Base-by-base conservation (phyloP, 2,888 invertebrate species). In the Anoncus sp. region DNA sequence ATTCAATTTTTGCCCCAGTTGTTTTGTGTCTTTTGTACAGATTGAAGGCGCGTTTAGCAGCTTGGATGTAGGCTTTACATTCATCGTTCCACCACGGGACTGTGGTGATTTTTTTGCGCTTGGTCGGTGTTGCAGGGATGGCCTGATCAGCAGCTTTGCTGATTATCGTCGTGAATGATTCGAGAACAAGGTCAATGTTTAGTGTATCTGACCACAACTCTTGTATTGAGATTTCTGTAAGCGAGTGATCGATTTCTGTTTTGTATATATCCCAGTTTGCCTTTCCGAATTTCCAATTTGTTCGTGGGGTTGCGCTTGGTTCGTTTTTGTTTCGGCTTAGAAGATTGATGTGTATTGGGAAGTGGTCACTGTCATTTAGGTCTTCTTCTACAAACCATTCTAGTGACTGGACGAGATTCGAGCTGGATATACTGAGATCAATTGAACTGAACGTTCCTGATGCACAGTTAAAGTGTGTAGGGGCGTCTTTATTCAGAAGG, bases 1-100 rank as follows among this genome's bases (percentile, higher is more conserved):
- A 77, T 16, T 73, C 43, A n/a, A n/a, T 31, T 55, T 55, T 55
- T n/a, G n/a, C 24, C n/a, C 31, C n/a, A 7, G 2, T 3, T 14
- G 31, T 31, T 55, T 3, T 5, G n/a, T 55, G 55, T 55, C 55
- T 5, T 31, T 55, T 55, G 55, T 31, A 55, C 3, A 14, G n/a
- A 16, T 55, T 31, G 27, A n/a, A 31, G 31, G 31, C 31, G 7
- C 7, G 55, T n/a, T 55, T 55, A 4, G 31, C 55, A 3, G 18
- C 49, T 49, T 20, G 5, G 5, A 5, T n/a, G n/a, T 5, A 5
- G 4, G 14, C 5, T 43, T 43, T n/a, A 3, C 43, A 43, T 14
- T 43, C 43, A 1, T 5, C 5, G 16, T 43, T 43, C 43, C 43
- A 43, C 43, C 43, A 43, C 14, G n/a, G 43, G 1, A 43, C 43